These are phyloP conservation scores for Mythimna impura DNA, from an alignment of 2,888 invertebrate species.

Conservation along the genomic window DNA sequence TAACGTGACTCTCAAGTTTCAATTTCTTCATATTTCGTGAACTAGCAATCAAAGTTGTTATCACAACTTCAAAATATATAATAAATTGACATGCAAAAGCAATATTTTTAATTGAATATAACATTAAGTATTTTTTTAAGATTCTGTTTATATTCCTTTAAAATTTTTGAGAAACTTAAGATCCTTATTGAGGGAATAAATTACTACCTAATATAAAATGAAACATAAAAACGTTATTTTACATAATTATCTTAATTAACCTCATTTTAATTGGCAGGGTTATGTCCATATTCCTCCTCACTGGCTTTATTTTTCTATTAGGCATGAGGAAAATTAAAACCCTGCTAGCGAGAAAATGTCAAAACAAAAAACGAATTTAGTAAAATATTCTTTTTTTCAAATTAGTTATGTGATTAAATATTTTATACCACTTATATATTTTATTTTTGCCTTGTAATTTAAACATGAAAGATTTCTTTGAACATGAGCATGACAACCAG, in stretches of 20 bases:
- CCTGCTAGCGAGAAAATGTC: not conserved
- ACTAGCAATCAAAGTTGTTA: no score
- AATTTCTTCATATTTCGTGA: constrained; percentile 1
- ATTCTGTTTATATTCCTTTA: not conserved
- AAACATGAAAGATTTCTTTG: constrained; percentile 2
- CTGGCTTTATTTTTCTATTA: not conserved
- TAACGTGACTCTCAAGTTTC: constrained; percentile 5
- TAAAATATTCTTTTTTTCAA: no score
- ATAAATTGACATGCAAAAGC: no score
- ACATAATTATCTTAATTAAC: not conserved
- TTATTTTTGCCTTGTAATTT: not conserved
- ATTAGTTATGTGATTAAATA: not conserved
- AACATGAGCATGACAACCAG: not conserved
- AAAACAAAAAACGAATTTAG: not conserved
- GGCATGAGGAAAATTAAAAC: not conserved
- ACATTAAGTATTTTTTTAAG: no score
- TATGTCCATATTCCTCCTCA: not conserved
- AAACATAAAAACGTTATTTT: not conserved
- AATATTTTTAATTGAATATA: no score
- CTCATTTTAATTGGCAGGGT: not conserved
- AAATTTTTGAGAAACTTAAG: not conserved
- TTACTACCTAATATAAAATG: not conserved
- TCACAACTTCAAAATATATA: no score
- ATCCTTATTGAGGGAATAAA: not conserved
- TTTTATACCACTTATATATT: not conserved